phyloP scores from a whole-genome alignment of 2,888 invertebrate genomes.

The Bombylius discolor region DNA sequence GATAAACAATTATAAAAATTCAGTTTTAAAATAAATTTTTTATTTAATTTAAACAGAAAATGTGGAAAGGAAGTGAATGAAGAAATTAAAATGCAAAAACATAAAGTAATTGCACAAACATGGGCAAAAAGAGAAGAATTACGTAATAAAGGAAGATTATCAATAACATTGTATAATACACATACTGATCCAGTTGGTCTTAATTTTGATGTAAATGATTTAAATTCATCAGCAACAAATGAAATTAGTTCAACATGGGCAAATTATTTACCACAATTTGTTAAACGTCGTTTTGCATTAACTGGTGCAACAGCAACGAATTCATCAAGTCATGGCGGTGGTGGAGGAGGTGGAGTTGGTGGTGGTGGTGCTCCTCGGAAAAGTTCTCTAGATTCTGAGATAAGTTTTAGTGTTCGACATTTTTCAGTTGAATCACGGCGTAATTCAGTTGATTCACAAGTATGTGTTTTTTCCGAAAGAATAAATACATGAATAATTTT shows the following conservation, averaged over 20 bases:
- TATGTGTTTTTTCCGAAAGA: conserved; percentile 21
- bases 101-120: conserved; percentile 82
- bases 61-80: conserved; percentile 55
- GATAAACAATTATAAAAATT: neutral
- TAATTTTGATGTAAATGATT: conserved; percentile 45
- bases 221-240: conserved; percentile 63
- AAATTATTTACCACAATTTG: conserved; percentile 74
- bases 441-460: conserved; percentile 78
- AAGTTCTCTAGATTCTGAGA: conserved; percentile 51
- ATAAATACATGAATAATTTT: too few relatives aligned
- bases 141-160: conserved; percentile 69
- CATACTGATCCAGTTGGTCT: conserved; percentile 84
- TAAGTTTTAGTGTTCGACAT: conserved; percentile 66
- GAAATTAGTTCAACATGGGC: conserved; percentile 88
- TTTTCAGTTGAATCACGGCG: conserved; percentile 76
- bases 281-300: conserved; percentile 71
- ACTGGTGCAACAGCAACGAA: conserved; percentile 39
- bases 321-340: conserved; percentile 39
- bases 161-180: conserved; percentile 74
- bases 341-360: too few relatives aligned
- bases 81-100: conserved; percentile 66
- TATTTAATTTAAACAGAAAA: conserved; percentile 40
- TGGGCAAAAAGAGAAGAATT: conserved; percentile 78
- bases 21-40: neutral
- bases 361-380: conserved; percentile 41